Percentiles rank a stretch among this genome's conserved stretches.
These are phyloP conservation scores for Parnassius orleans DNA, from an alignment of 2,888 invertebrate genomes.

Conservation along the genomic window DNA sequence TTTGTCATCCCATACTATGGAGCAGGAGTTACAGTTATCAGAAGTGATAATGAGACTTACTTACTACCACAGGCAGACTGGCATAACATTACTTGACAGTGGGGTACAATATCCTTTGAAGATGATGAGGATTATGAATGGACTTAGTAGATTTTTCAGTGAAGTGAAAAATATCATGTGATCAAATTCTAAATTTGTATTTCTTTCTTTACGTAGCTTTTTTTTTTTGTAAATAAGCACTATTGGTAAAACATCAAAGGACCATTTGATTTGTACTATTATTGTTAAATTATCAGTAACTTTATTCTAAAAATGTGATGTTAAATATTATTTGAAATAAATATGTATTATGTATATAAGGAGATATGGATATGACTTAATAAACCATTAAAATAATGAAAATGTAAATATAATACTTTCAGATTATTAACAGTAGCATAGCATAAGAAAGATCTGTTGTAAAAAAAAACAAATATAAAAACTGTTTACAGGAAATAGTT, in stretches of 20 bases:
- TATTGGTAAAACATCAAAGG: no score
- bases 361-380: no score
- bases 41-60: slow-evolving; percentile 92
- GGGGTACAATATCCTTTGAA: slow-evolving; percentile 73
- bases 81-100: slow-evolving; percentile 82
- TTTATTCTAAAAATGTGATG: no score
- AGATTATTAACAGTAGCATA: background rate
- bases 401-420: background rate
- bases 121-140: slow-evolving; percentile 75
- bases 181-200: background rate
- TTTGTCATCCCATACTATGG: slow-evolving; percentile 97
- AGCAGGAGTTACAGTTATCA: slow-evolving; percentile 89
- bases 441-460: no score
- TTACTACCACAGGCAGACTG: slow-evolving; percentile 90
- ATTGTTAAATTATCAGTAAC: no score
- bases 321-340: no score
- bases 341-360: no score
- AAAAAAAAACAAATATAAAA: slow-evolving; percentile 15
- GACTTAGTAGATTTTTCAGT: slow-evolving; percentile 52
- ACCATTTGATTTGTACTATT: no score
- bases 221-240: no score
- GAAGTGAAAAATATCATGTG: slow-evolving; percentile 19
- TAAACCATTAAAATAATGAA: no score
- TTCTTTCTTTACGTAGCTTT: background rate
- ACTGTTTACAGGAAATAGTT: slow-evolving; percentile 18